phyloP scores from a whole-genome alignment of 2,888 invertebrate genomes.

The Eurytoma californica region DNA sequence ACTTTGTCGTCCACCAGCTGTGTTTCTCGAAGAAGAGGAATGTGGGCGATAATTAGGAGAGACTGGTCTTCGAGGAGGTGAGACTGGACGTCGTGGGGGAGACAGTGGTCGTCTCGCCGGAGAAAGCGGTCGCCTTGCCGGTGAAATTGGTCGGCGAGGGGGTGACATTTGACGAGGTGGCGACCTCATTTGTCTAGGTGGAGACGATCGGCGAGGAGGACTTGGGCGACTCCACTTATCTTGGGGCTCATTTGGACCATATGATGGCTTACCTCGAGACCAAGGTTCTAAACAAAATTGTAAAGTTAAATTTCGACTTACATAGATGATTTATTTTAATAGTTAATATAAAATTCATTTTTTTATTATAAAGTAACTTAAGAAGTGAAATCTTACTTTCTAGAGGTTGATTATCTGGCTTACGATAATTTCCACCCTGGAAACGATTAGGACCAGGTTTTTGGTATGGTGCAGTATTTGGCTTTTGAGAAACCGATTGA shows the following conservation, averaged over 20 bases:
- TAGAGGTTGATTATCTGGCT: slow-evolving; percentile 29
- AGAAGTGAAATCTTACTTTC: slow-evolving; percentile 22
- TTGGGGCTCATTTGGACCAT: slow-evolving; percentile 14
- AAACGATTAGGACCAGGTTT: slow-evolving; percentile 54
- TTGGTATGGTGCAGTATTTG: slow-evolving; percentile 45
- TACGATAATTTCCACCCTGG: slow-evolving; percentile 43
- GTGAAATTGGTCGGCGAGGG: slow-evolving; percentile 44
- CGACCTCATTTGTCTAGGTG: slow-evolving; percentile 34
- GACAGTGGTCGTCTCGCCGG: slow-evolving; percentile 53
- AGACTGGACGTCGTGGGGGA: slow-evolving; percentile 57
- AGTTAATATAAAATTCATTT: not conserved
- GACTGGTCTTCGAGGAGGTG: slow-evolving; percentile 47
- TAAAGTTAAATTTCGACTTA: not conserved
- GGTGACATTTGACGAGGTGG: slow-evolving; percentile 40
- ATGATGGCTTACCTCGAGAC: slow-evolving; percentile 32
- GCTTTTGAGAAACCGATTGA: slow-evolving; percentile 33
- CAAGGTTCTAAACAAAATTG: slow-evolving; percentile 38
- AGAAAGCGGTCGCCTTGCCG: slow-evolving; percentile 54
- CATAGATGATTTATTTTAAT: not conserved
- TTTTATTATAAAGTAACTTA: slow-evolving; percentile 5
- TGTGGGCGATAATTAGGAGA: slow-evolving; percentile 52
- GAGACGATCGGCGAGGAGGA: slow-evolving; percentile 43
- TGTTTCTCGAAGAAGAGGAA: slow-evolving; percentile 48
- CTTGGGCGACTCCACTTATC: slow-evolving; percentile 35
- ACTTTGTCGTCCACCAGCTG: slow-evolving; percentile 56